A percentile compares a stretch with the other conserved stretches of the same genome.
These are phyloP conservation scores for Threskiornis aethiopicus DNA, from an alignment of 2,797 vertebrate genomes.

Conservation along the genomic window DNA sequence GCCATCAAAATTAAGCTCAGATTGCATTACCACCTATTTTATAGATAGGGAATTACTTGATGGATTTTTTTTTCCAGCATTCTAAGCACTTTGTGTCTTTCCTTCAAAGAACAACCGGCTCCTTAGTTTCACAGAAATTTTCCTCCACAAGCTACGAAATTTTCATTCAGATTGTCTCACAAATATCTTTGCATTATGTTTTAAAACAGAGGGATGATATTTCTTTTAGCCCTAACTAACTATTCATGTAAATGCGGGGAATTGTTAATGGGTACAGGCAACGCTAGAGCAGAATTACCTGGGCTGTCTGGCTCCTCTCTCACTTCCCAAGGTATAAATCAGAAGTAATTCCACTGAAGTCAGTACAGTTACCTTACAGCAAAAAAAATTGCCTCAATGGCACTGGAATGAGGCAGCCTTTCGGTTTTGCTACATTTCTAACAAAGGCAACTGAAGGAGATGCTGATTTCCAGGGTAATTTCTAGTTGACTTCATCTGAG, in stretches of 20 bases:
- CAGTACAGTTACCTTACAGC: not conserved
- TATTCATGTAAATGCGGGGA: not conserved
- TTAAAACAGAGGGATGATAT: not conserved
- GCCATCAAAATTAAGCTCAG: slow-evolving; percentile 72
- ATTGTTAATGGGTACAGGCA: not conserved
- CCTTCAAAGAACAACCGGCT: not conserved
- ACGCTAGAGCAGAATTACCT: not conserved
- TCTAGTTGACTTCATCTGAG: not conserved
- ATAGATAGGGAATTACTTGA: slow-evolving; percentile 59
- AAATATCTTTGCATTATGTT: not conserved
- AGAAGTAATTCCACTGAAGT: not conserved
- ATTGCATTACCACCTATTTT: slow-evolving; percentile 66
- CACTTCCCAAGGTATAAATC: not conserved
- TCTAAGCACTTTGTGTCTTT: slow-evolving; percentile 43
- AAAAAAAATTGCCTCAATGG: not conserved
- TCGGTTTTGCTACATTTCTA: fast-evolving
- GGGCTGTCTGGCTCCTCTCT: not conserved
- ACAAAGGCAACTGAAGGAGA: not conserved
- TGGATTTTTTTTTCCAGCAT: slow-evolving; percentile 44
- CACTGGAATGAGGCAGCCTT: not conserved
- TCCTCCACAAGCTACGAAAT: not conserved
- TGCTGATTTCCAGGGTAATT: not conserved
- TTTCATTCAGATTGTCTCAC: not conserved
- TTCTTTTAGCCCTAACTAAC: not conserved
- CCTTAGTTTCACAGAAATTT: not conserved